Conservation (phyloP, 2,113 vertebrate species). For the Rhadina sibilatrix region DNA sequence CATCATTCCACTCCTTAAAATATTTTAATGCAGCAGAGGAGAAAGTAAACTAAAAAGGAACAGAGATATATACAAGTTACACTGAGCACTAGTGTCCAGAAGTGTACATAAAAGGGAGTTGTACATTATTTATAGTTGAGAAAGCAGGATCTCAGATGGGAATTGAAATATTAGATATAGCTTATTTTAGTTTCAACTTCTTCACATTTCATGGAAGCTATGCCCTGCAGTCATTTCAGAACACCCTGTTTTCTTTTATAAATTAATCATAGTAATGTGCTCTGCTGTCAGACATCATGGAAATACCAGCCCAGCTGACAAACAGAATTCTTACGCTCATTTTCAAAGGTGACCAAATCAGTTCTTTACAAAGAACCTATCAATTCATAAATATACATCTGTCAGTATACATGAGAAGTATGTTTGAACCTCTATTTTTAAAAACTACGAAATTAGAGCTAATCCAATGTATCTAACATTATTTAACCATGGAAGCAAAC, state of each 20-base stretch:
- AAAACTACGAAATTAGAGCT: neutral
- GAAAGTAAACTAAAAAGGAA: neutral
- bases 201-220: neutral
- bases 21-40: neutral
- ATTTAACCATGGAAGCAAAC: neutral
- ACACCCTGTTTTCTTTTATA: neutral
- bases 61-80: neutral
- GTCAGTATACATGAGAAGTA: neutral
- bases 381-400: neutral
- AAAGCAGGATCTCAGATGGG: neutral
- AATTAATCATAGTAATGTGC: constrained; percentile 4
- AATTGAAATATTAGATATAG: constrained; percentile 13
- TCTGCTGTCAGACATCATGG: neutral
- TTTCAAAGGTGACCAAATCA: constrained; percentile 20
- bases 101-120: neutral
- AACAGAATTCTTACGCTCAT: neutral
- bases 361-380: neutral
- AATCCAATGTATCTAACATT: neutral
- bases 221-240: neutral
- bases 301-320: neutral
- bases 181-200: neutral
- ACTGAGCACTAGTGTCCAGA: neutral
- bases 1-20: neutral
- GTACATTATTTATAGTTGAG: constrained; percentile 40
- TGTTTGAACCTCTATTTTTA: neutral